phyloP scores from a whole-genome alignment of 1,140 invertebrate species.

The Saccostrea echinata region DNA sequence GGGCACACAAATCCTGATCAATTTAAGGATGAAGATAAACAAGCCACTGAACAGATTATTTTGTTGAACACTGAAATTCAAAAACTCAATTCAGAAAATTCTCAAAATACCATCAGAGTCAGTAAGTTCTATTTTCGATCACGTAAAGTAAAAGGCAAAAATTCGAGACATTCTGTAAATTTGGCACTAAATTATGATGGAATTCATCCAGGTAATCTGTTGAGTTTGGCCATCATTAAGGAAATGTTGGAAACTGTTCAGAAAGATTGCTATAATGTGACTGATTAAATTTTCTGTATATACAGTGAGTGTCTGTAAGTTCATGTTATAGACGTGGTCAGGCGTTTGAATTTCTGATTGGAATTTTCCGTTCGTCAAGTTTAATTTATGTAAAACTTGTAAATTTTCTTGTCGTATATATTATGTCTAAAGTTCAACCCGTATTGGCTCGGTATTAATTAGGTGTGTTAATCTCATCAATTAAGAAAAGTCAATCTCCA shows the following conservation, averaged over 20 bases:
- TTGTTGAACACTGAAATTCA: no score
- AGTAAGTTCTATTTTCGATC: no score
- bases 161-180: no score
- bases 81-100: no score
- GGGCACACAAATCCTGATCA: no score
- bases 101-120: no score
- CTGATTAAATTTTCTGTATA: background rate
- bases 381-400: no score
- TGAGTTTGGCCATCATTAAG: background rate
- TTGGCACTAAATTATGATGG: background rate
- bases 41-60: no score
- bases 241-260: background rate
- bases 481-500: background rate
- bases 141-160: no score
- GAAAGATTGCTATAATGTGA: background rate
- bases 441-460: background rate
- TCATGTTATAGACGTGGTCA: background rate
- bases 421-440: background rate
- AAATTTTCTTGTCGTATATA: no score
- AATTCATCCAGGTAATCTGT: background rate
- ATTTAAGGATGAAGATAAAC: no score
- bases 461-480: background rate
- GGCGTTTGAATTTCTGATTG: slow-evolving; percentile 13
- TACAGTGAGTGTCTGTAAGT: background rate
- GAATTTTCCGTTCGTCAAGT: no score